A percentile compares a stretch with the other conserved stretches of the same genome.
Conservation (phyloP, 2,888 invertebrate species). For the Spodoptera picta region DNA sequence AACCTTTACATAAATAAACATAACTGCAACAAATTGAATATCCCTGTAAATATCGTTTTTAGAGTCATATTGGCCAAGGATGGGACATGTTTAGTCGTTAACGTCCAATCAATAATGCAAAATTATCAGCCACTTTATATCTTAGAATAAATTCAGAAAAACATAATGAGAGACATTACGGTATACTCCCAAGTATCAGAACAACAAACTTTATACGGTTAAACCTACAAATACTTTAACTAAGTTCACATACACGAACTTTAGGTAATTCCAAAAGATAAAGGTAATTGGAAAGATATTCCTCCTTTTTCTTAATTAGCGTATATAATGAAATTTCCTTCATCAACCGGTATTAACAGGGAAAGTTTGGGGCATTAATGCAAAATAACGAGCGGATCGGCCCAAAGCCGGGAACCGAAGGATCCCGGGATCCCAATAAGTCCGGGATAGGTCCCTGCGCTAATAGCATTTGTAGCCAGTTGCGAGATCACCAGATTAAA, state of each 20-base stretch:
- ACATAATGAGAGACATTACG: too few relatives aligned
- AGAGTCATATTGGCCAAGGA: too few relatives aligned
- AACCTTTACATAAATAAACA: too few relatives aligned
- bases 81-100: too few relatives aligned
- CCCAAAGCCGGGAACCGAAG: conserved; percentile 68
- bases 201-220: too few relatives aligned
- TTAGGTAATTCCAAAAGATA: conserved; percentile 29
- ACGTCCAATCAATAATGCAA: too few relatives aligned
- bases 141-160: too few relatives aligned
- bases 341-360: conserved; percentile 76
- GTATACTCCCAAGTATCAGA: too few relatives aligned
- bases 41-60: too few relatives aligned
- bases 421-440: conserved; percentile 64
- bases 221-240: not conserved
- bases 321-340: conserved; percentile 72
- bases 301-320: conserved; percentile 72
- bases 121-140: too few relatives aligned
- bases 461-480: conserved; percentile 80
- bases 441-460: conserved; percentile 65
- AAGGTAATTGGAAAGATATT: conserved; percentile 44
- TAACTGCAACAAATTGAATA: too few relatives aligned
- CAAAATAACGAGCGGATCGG: conserved; percentile 82
- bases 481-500: conserved; percentile 74
- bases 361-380: conserved; percentile 83
- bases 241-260: conserved; percentile 18